These are phyloP conservation scores for Sinelater perroti DNA, from an alignment of 2,888 invertebrate species.

Conservation along the genomic window DNA sequence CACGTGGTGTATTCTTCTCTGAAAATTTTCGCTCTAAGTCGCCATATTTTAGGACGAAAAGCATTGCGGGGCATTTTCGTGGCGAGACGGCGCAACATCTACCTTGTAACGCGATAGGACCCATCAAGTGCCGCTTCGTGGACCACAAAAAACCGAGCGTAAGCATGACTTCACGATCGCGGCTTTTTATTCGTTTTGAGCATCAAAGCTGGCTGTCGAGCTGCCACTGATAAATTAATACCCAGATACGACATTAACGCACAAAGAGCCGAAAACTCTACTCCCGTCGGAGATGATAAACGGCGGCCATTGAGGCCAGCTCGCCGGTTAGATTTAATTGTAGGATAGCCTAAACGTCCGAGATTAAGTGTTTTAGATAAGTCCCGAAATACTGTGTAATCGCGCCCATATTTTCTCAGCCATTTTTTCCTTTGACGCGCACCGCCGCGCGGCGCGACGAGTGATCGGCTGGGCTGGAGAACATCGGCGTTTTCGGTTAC, in stretches of 20 bases:
- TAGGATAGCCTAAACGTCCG: conserved; percentile 15
- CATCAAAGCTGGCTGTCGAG: conserved; percentile 3
- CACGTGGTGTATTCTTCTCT: no score
- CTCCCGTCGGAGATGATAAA: conserved; percentile 6
- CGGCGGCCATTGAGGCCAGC: conserved; percentile 9
- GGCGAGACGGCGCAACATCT: no score
- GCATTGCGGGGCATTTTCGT: no score
- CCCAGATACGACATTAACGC: conserved; percentile 5
- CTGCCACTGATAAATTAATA: conserved; percentile 17
- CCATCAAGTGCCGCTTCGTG: no score
- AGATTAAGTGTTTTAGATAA: conserved; percentile 20
- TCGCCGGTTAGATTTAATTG: conserved; percentile 15
- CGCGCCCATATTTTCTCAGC: conserved; percentile 1
- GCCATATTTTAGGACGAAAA: no score
- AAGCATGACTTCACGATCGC: conserved; percentile 1
- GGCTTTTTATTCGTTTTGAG: conserved; percentile 5
- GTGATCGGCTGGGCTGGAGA: neutral
- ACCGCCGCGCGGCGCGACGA: no score
- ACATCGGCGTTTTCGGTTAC: conserved; percentile 7
- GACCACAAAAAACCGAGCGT: conserved; percentile 3
- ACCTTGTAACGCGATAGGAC: no score
- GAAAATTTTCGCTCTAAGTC: no score
- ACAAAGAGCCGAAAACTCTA: conserved; percentile 16
- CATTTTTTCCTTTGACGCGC: conserved; percentile 4
- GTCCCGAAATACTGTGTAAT: conserved; percentile 11